These are phyloP conservation scores for Cydia strobilella DNA, from an alignment of 1,140 invertebrate species.

Conservation along the genomic window DNA sequence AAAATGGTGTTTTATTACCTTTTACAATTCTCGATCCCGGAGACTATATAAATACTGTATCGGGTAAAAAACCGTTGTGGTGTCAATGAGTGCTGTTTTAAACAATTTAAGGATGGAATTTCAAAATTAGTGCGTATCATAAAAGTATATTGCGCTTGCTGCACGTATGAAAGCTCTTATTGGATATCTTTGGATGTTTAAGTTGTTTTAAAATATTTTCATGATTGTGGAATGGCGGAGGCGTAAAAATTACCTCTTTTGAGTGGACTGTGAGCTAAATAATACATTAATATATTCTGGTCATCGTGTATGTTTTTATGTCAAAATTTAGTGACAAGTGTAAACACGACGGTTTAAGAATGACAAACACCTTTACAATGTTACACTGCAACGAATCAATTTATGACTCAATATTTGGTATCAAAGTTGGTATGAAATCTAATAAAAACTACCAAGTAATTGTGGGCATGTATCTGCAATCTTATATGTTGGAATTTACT, in stretches of 20 bases:
- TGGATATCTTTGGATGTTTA: background rate
- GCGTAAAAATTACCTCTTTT: background rate
- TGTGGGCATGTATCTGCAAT: no score
- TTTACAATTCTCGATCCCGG: slow-evolving; percentile 69
- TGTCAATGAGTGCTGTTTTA: slow-evolving; percentile 65
- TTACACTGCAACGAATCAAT: no score
- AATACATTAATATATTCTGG: no score
- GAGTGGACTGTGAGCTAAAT: no score
- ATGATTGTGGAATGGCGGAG: background rate
- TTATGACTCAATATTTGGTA: no score
- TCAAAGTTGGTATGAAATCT: no score
- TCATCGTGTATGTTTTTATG: no score
- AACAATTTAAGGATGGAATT: slow-evolving; percentile 61
- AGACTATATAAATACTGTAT: slow-evolving; percentile 53
- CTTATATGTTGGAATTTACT: no score
- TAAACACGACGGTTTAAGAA: no score
- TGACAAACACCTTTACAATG: no score
- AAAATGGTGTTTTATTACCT: slow-evolving; percentile 77
- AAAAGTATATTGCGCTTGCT: slow-evolving; percentile 22
- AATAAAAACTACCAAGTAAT: no score
- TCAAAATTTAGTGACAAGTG: no score
- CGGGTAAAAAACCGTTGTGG: slow-evolving; percentile 62
- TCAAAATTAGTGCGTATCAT: slow-evolving; percentile 48
- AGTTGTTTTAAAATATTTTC: background rate
- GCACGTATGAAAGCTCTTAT: slow-evolving; percentile 11